These are phyloP conservation scores for Passerculus sandwichensis DNA, from an alignment of 2,797 vertebrate genomes.

Conservation along the genomic window DNA sequence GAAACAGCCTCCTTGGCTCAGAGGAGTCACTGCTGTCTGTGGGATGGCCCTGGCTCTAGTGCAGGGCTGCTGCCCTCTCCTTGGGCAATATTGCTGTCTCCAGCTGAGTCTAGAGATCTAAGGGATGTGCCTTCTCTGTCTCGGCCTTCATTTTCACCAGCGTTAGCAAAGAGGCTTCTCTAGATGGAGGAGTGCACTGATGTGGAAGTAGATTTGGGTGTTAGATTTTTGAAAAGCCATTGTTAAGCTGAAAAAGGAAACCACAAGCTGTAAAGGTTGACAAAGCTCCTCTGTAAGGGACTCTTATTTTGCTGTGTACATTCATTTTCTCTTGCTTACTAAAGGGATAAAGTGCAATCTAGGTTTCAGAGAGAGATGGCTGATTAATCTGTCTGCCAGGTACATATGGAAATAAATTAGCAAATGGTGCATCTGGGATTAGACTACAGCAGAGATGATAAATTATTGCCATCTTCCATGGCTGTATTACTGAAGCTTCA, in stretches of 20 bases:
- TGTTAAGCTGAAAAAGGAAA: slow-evolving; percentile 49
- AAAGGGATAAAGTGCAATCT: slow-evolving; percentile 70
- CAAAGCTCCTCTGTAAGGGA: slow-evolving; percentile 33
- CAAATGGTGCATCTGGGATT: slow-evolving; percentile 79
- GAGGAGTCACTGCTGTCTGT: neutral
- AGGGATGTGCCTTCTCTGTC: neutral
- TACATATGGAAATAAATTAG: slow-evolving; percentile 85
- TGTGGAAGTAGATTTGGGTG: slow-evolving; percentile 13
- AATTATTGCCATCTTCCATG: slow-evolving; percentile 73
- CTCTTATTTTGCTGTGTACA: slow-evolving; percentile 65
- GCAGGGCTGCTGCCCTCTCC: neutral
- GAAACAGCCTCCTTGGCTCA: neutral
- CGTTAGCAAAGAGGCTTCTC: neutral
- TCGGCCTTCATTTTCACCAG: slow-evolving; percentile 3
- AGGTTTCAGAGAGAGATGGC: slow-evolving; percentile 74
- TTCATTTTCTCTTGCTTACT: slow-evolving; percentile 64
- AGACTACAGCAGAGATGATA: slow-evolving; percentile 77
- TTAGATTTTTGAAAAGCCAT: slow-evolving; percentile 27
- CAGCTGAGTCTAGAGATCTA: neutral
- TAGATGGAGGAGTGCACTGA: neutral
- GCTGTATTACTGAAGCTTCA: slow-evolving; percentile 70
- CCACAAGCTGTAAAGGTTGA: neutral
- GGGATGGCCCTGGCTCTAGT: neutral
- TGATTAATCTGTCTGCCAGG: slow-evolving; percentile 83
- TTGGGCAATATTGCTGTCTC: neutral